Percentiles rank a stretch among this genome's conserved stretches.
These are phyloP conservation scores for Uria aalge DNA, from an alignment of 2,113 vertebrate species.

Conservation along the genomic window DNA sequence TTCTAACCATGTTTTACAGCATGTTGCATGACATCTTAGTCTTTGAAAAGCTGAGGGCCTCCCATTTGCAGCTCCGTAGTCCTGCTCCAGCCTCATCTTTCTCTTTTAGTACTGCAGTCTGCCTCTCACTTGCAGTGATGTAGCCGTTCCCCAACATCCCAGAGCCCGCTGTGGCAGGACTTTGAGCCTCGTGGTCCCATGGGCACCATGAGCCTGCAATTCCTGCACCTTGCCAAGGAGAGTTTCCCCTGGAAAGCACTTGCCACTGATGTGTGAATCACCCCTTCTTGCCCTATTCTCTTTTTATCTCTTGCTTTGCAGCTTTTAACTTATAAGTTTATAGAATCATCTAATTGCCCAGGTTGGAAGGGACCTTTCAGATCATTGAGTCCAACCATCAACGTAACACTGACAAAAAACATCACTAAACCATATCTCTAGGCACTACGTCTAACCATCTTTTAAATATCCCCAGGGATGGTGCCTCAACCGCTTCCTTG, in stretches of 20 bases:
- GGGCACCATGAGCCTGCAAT: not conserved
- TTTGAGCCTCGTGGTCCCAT: not conserved
- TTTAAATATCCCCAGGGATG: too few relatives aligned
- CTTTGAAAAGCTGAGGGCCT: not conserved
- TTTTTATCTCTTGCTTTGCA: not conserved
- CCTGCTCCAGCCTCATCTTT: not conserved
- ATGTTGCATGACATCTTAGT: too few relatives aligned
- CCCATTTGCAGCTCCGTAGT: not conserved
- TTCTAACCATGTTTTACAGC: not conserved
- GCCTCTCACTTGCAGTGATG: not conserved
- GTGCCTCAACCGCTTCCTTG: too few relatives aligned
- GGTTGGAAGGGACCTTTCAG: too few relatives aligned
- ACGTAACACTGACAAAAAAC: too few relatives aligned
- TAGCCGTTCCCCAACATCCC: not conserved
- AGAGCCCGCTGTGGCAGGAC: accelerated
- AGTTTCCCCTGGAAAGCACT: not conserved
- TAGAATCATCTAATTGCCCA: too few relatives aligned
- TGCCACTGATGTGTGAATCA: not conserved
- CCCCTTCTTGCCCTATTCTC: not conserved
- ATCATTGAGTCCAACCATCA: too few relatives aligned
- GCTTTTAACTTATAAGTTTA: not conserved
- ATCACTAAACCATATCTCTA: too few relatives aligned
- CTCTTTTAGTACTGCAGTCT: not conserved
- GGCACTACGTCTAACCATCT: too few relatives aligned
- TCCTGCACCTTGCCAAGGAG: not conserved